Percentiles rank a stretch among this genome's conserved stretches.
phyloP scores from a whole-genome alignment of 2,888 invertebrate species.

The Leucozona laternaria region DNA sequence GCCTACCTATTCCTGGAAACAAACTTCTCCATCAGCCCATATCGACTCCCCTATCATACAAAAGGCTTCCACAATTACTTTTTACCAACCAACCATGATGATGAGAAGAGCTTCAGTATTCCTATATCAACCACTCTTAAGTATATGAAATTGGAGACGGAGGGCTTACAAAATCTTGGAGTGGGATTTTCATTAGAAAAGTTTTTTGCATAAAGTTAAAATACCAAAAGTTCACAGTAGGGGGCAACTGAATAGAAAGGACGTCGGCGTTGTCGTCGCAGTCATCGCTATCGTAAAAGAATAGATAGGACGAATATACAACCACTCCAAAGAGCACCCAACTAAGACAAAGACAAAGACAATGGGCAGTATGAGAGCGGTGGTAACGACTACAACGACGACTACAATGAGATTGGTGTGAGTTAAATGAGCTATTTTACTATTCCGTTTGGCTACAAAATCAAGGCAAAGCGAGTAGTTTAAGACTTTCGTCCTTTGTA shows the following conservation, averaged over 20 bases:
- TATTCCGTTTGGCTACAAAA: conserved; percentile 22
- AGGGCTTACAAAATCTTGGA: not conserved
- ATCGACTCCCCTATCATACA: conserved; percentile 30
- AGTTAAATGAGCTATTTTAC: conserved; percentile 21
- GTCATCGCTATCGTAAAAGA: not conserved
- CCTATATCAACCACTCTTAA: conserved; percentile 6
- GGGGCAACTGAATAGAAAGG: conserved; percentile 14
- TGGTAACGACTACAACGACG: not conserved
- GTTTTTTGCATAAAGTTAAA: conserved; percentile 71
- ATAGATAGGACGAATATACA: conserved; percentile 8
- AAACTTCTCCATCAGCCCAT: not conserved
- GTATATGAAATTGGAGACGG: conserved; percentile 9
- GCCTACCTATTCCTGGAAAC: not conserved
- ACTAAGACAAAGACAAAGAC: not conserved
- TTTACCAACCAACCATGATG: conserved; percentile 44
- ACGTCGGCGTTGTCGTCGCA: not conserved
- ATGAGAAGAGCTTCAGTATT: conserved; percentile 14
- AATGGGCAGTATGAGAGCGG: not conserved
- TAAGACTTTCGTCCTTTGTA: conserved; percentile 52
- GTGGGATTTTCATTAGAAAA: conserved; percentile 71
- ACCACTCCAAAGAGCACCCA: conserved; percentile 11
- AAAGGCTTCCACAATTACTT: conserved; percentile 66
- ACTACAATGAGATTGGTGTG: conserved; percentile 12
- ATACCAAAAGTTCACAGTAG: conserved; percentile 59
- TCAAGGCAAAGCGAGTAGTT: conserved; percentile 25